Base-by-base conservation (phyloP, 2,888 invertebrate genomes). In the Hydropsyche betteni region DNA sequence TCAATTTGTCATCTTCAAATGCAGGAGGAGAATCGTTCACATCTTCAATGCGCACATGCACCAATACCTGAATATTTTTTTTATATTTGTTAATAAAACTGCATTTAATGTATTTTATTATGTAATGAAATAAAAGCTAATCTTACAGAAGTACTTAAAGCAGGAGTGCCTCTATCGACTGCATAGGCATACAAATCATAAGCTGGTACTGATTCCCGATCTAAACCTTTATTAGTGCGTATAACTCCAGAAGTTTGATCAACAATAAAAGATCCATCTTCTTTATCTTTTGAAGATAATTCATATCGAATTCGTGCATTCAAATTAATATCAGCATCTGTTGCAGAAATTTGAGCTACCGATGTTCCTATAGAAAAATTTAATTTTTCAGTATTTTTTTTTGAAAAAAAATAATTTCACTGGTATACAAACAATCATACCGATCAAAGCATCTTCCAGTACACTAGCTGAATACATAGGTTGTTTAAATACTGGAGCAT, bases 211-310 rank as follows among this genome's bases (percentile, higher is more conserved):
- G 93, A 94, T 84, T 99, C 99, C 44, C 99, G 88, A 83, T 99
- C 99, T 76, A 99, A 83, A 0, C 92, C 91, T 83, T 95, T 94
- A 77, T 95, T 94, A 0, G 97, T 97, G 75, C 97, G 87, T 12
- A 99, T 91, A 0, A 96, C 94, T 0, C 99, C 99, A 0, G 96
- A 96, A 0, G 95, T 94, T 0, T 95, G 91, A 84, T 99, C 98
- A 14, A 99, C 92, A 0, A 94, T 92, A 83, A 99, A 99, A 0
- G 97, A 94, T 0, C 95, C 96, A 81, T 96, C 95, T 52, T 94
- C 96, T 0, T 90, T 84, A 81, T 93, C 93, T 75, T 90, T 91
- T 51, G 92, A 88, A 74, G 91, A 91, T 8, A 95, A 83, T 34
- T 91, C 90, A 83, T 96, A 97, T 74, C 92, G 91, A 5, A 98